Percentiles rank a stretch among this genome's conserved stretches.
phyloP scores from a whole-genome alignment of 2,888 invertebrate species.

The Eupeodes latifasciatus region DNA sequence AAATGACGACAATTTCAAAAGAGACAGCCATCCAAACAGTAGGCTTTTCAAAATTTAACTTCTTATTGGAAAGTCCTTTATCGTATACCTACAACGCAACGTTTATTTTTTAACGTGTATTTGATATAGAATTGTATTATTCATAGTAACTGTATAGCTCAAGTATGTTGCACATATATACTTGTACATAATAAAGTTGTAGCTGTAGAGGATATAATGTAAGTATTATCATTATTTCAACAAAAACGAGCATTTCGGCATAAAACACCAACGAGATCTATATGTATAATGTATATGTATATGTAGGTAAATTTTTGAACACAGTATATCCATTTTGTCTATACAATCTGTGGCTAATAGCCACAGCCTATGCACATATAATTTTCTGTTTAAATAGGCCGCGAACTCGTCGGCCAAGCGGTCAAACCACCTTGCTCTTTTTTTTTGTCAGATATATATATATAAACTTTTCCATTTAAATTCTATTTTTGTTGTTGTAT shows the following conservation, averaged over 20 bases:
- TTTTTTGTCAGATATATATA: too few species aligned
- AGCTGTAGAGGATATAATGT: neutral
- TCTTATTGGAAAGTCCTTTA: too few species aligned
- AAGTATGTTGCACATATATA: neutral
- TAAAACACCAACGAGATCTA: neutral
- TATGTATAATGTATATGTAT: too few species aligned
- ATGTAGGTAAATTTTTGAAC: slow-evolving; percentile 22
- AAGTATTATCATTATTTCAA: neutral
- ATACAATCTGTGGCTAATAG: slow-evolving; percentile 57
- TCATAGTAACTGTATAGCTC: slow-evolving; percentile 30
- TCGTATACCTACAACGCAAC: too few species aligned
- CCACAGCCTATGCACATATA: slow-evolving; percentile 42
- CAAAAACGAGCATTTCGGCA: neutral
- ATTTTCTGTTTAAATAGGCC: slow-evolving; percentile 66
- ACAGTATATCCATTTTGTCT: slow-evolving; percentile 32
- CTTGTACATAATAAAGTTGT: neutral
- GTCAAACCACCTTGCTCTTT: slow-evolving; percentile 7
- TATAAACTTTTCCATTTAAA: neutral
- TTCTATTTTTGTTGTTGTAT: slow-evolving; percentile 10
- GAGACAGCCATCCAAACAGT: too few species aligned
- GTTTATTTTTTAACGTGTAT: slow-evolving; percentile 41
- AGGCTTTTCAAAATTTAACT: too few species aligned
- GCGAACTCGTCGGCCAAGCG: slow-evolving; percentile 49
- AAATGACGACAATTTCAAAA: too few species aligned
- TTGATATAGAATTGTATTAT: slow-evolving; percentile 34